phyloP scores from a whole-genome alignment of 2,888 invertebrate genomes.

The Microchrysa polita region DNA sequence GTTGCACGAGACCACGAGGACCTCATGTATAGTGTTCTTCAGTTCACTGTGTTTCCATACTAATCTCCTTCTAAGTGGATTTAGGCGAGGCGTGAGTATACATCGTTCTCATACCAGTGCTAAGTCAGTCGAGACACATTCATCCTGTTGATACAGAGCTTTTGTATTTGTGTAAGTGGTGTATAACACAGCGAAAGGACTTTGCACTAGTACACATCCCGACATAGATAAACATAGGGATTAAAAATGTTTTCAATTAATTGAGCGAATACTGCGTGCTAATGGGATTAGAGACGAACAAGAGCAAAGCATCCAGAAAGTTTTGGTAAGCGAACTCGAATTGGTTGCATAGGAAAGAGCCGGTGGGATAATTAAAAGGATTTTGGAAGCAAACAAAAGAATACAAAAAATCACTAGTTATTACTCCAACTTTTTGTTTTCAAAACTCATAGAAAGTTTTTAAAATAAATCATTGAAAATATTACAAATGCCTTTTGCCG shows the following conservation, averaged over 20 bases:
- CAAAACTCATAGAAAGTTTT: no score
- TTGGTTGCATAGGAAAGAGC: no score
- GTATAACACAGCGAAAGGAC: no score
- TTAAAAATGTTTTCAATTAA: slow-evolving; percentile 11
- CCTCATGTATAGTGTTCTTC: neutral
- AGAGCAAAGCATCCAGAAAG: neutral
- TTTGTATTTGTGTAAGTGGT: neutral
- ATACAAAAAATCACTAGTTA: no score
- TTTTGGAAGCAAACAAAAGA: no score
- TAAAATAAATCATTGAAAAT: no score
- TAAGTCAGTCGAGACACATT: neutral
- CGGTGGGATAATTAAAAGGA: no score
- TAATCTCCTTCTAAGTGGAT: neutral
- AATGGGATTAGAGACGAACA: neutral
- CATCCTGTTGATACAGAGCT: neutral
- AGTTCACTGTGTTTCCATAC: neutral
- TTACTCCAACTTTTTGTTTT: no score
- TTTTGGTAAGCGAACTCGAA: no score
- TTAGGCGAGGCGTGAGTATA: neutral
- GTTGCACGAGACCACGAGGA: no score
- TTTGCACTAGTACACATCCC: slow-evolving; percentile 7
- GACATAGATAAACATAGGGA: neutral
- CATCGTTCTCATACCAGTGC: neutral
- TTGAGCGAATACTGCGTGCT: neutral
- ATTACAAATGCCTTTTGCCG: no score